Base-by-base conservation (phyloP, 2,888 invertebrate species). In the Lutraria lutraria region DNA sequence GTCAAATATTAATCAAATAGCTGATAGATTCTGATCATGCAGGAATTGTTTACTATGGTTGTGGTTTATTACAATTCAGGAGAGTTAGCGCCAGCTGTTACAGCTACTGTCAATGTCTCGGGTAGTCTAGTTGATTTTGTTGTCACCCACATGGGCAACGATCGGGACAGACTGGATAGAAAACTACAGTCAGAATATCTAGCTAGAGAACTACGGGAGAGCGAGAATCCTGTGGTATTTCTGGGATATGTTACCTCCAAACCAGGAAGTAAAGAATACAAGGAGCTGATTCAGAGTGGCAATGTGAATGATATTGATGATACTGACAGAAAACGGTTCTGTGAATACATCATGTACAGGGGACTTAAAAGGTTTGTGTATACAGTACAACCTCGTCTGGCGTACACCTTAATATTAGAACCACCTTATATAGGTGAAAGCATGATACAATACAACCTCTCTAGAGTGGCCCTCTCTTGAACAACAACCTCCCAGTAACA, bases 141-240 rank as follows among this genome's bases (percentile, higher is more conserved):
- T 79, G 96, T 96, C n/a, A 96, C 96, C 79, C 97, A 97, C 93
- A 97, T 97, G 97, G 97, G 97, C 76, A 97, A 97, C 91, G 96
- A 97, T 89, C 90, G 96, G 21, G 97, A 97, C 90, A 91, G 90
- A n/a, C 88, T 96, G n/a, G 97, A 97, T 92, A 92, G 97, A 43
- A 93, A 96, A 88, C 94, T 96, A 31, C 97, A 97, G 93, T 96
- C 96, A 0, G 91, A 95, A 87, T 94, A 94, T 87, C 94, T 97
- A 21, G 94, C 96, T 19, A 91, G 91, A n/a, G 95, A 96, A 87
- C 93, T 96, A 6, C 93, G 90, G 80, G 91, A 94, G 90, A 96
- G 96, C 83, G 92, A 94, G 54, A 96, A 96, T 89, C 96, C 96
- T n/a, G 96, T 96, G 6, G 94, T 97, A 25, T 97, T 97, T 88